phyloP scores from a whole-genome alignment of 2,888 invertebrate genomes.

The Entomobrya proxima region DNA sequence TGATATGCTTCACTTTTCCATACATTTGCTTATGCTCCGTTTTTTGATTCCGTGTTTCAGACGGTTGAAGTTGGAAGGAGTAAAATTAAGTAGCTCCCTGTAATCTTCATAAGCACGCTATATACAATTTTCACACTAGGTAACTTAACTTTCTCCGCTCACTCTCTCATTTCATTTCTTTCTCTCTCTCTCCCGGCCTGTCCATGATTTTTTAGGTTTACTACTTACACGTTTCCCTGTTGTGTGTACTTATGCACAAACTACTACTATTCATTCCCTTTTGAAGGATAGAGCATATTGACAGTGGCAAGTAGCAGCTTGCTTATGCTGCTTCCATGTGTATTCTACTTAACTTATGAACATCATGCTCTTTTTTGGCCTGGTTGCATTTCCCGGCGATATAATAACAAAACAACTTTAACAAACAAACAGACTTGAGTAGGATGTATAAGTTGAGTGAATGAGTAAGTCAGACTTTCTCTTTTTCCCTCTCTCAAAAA shows the following conservation, averaged over 20 bases:
- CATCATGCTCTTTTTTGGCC: constrained; percentile 23
- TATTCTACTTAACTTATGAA: background rate
- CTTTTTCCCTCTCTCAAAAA: constrained; percentile 27
- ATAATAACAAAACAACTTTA: constrained; percentile 34
- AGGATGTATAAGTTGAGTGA: constrained; percentile 58
- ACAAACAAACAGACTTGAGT: constrained; percentile 63
- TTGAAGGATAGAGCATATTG: constrained; percentile 48
- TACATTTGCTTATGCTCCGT: background rate
- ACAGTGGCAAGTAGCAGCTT: constrained; percentile 67
- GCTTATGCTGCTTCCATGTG: background rate
- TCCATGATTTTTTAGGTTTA: constrained; percentile 16
- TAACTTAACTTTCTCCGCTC: constrained; percentile 48
- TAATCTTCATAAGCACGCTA: constrained; percentile 69
- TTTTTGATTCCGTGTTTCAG: constrained; percentile 43
- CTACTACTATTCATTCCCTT: constrained; percentile 23
- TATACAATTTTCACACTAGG: constrained; percentile 70
- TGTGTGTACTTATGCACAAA: background rate
- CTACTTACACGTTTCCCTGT: background rate
- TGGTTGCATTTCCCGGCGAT: constrained; percentile 35
- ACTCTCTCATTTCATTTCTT: constrained; percentile 17
- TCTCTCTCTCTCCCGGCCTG: background rate
- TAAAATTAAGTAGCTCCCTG: constrained; percentile 65
- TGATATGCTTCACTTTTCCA: background rate
- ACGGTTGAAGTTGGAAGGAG: constrained; percentile 37
- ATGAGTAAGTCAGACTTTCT: constrained; percentile 50